phyloP scores from a whole-genome alignment of 2,888 invertebrate genomes.

The Papilio elwesi region DNA sequence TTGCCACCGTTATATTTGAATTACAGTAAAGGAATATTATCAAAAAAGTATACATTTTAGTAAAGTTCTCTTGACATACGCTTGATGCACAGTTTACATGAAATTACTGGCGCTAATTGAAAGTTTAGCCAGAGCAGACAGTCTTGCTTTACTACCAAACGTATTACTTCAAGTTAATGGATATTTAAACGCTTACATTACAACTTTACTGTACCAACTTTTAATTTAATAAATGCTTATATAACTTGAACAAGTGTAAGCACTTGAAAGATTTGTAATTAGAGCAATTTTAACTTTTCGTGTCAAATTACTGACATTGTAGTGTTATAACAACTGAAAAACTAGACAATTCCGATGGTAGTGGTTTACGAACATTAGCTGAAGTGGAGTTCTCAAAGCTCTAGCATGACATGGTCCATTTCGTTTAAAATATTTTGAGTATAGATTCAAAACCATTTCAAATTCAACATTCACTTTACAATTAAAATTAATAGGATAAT shows the following conservation, averaged over 20 bases:
- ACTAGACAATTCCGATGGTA: no score
- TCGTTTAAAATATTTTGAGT: no score
- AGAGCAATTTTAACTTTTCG: neutral
- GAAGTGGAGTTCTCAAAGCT: no score
- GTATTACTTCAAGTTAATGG: constrained; percentile 24
- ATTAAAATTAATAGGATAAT: no score
- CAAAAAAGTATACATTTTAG: neutral
- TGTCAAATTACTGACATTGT: neutral
- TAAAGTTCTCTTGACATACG: neutral
- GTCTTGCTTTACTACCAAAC: constrained; percentile 19
- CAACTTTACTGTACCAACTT: constrained; percentile 7
- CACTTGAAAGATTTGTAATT: neutral
- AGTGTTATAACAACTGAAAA: no score
- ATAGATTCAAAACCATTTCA: no score
- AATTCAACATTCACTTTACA: no score
- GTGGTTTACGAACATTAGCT: no score
- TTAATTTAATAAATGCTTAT: neutral
- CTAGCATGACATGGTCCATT: no score
- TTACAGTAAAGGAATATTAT: neutral
- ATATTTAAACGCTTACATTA: constrained; percentile 30
- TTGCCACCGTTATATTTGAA: no score
- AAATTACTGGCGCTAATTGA: constrained; percentile 24
- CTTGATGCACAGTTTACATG: neutral
- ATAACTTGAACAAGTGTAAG: neutral
- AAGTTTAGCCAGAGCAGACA: constrained; percentile 16